Evolutionary conservation across 2,797 vertebrate species (phyloP).

Genomic region (Acanthiza pusilla): DNA sequence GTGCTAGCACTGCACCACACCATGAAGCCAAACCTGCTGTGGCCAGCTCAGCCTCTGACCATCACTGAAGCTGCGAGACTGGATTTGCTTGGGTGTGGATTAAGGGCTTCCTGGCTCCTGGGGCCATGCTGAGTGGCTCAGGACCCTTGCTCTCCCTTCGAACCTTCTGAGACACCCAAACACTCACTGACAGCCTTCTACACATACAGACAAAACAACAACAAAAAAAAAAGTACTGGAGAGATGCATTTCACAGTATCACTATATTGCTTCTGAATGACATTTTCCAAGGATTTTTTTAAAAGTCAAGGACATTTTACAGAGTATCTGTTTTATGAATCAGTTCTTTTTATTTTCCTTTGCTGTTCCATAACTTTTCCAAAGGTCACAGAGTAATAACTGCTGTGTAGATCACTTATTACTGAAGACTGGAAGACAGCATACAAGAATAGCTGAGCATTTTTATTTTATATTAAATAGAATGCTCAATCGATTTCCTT

Average conservation of each 20-base stretch:
- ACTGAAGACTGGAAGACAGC: neutral
- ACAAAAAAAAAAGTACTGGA: neutral
- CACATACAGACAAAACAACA: neutral
- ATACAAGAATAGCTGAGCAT: neutral
- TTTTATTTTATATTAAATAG: neutral
- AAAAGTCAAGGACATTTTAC: neutral
- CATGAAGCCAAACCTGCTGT: neutral
- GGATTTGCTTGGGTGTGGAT: neutral
- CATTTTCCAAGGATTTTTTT: conserved; percentile 1
- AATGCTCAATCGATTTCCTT: neutral
- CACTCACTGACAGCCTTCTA: neutral
- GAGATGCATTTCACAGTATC: neutral
- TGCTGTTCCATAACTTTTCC: conserved; percentile 11
- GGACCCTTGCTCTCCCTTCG: neutral
- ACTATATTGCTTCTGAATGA: neutral
- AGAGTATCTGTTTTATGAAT: neutral
- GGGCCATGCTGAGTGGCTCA: neutral
- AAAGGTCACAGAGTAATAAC: conserved; percentile 21
- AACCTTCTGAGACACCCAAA: neutral
- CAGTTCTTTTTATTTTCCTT: neutral
- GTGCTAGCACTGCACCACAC: neutral
- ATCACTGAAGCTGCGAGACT: neutral
- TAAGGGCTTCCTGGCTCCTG: rapidly evolving
- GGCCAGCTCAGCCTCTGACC: neutral
- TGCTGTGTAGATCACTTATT: neutral